Conservation (phyloP, 1,140 invertebrate genomes). For the Apis cerana region DNA sequence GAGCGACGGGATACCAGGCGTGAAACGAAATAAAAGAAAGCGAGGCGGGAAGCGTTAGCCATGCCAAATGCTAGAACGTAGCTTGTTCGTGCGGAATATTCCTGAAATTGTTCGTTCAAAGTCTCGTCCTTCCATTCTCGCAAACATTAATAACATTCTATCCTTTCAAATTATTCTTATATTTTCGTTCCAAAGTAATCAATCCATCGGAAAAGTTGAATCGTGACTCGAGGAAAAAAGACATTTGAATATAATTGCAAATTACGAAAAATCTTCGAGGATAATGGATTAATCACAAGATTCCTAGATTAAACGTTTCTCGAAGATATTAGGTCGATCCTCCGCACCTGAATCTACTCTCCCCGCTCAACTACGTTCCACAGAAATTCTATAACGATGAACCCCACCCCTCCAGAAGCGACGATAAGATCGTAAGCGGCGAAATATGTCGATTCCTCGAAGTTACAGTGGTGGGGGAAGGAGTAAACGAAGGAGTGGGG, state of each 20-base stretch:
- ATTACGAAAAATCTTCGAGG: no score
- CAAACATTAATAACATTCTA: not conserved
- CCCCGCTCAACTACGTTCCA: no score
- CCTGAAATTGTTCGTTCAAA: conserved; percentile 1
- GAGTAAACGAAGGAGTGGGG: not conserved
- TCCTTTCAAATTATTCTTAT: not conserved
- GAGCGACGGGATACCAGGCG: conserved; percentile 14
- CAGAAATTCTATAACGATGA: not conserved
- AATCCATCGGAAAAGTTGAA: no score
- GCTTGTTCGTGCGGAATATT: conserved; percentile 24
- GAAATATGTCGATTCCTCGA: not conserved
- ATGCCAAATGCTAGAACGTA: conserved; percentile 47
- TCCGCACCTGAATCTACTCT: not conserved
- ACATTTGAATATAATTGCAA: no score
- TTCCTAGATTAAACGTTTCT: no score
- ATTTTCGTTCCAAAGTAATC: no score
- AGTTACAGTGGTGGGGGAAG: not conserved
- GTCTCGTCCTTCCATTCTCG: no score
- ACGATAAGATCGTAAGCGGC: not conserved
- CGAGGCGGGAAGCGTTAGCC: conserved; percentile 47
- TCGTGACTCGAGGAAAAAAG: no score
- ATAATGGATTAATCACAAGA: no score
- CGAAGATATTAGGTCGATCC: not conserved
- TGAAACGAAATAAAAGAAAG: conserved; percentile 20
- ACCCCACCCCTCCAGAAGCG: not conserved